phyloP scores from a whole-genome alignment of 2,888 invertebrate genomes.

The Sarcophaga caerulescens region DNA sequence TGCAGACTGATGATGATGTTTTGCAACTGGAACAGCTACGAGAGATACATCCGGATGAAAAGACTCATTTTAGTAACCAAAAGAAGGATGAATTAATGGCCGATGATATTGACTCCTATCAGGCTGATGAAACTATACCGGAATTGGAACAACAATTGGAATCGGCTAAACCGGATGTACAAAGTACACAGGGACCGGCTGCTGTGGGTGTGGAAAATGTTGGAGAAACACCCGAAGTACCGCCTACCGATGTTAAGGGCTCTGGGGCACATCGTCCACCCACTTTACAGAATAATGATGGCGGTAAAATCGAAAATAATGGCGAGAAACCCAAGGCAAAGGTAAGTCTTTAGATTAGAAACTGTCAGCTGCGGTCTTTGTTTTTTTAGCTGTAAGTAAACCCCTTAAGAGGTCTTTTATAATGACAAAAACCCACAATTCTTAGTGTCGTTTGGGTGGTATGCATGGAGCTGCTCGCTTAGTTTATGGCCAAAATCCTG shows the following conservation, averaged over 20 bases:
- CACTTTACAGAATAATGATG: constrained; percentile 72
- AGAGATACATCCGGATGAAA: constrained; percentile 72
- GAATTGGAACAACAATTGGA: constrained; percentile 78
- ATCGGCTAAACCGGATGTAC: constrained; percentile 75
- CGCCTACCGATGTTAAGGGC: constrained; percentile 41
- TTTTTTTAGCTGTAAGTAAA: neutral
- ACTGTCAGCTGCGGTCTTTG: neutral
- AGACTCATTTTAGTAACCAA: constrained; percentile 69
- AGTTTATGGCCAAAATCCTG: constrained; percentile 82
- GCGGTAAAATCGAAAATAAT: constrained; percentile 69
- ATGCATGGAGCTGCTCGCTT: constrained; percentile 84
- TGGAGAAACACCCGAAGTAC: constrained; percentile 52
- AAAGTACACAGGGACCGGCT: constrained; percentile 67
- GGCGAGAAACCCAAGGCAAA: constrained; percentile 70
- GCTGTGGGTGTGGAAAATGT: constrained; percentile 72
- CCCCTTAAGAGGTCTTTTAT: constrained; percentile 35
- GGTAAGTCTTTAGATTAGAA: constrained; percentile 66
- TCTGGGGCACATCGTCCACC: constrained; percentile 72
- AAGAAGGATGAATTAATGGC: constrained; percentile 70
- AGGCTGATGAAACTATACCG: constrained; percentile 72
- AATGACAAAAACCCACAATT: constrained; percentile 47
- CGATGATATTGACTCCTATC: constrained; percentile 65
- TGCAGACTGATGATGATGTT: constrained; percentile 82
- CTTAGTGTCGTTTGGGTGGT: constrained; percentile 66
- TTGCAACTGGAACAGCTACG: constrained; percentile 82